Conservation (phyloP, 2,888 invertebrate species). For the Drosophila peninsularis region DNA sequence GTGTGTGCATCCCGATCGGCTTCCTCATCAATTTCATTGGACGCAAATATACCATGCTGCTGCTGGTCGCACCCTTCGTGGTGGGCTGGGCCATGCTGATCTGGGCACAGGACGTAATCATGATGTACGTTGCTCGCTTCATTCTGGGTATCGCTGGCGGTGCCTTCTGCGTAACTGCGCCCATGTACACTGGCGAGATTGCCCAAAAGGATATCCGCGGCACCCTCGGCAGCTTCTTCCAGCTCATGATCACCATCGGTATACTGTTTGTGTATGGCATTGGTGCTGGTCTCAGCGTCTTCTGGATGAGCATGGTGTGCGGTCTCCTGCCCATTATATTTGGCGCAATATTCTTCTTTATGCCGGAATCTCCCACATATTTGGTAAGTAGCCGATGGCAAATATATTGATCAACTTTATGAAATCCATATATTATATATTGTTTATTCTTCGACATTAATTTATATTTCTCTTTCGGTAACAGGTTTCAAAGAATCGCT, state of each 20-base stretch:
- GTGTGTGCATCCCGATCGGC: conserved; percentile 90
- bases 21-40: conserved; percentile 89
- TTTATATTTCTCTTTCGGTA: neutral
- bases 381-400: conserved; percentile 84
- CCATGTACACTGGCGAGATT: conserved; percentile 94
- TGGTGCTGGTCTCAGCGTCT: conserved; percentile 84
- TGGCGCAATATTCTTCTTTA: conserved; percentile 89
- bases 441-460: neutral
- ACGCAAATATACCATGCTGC: conserved; percentile 87
- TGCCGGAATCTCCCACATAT: conserved; percentile 94
- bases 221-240: conserved; percentile 93
- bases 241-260: conserved; percentile 93
- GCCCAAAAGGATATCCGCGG: conserved; percentile 93
- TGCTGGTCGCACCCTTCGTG: conserved; percentile 87
- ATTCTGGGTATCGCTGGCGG: conserved; percentile 86
- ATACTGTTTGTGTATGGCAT: conserved; percentile 91
- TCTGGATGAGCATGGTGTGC: conserved; percentile 81
- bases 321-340: conserved; percentile 87
- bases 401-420: no score
- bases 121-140: conserved; percentile 83
- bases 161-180: conserved; percentile 92
- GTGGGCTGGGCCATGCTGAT: conserved; percentile 91
- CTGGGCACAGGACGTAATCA: conserved; percentile 87
- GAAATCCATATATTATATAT: no score
- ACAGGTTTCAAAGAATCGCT: conserved; percentile 86